These are phyloP conservation scores for Mesoligia furuncula DNA, from an alignment of 2,888 invertebrate genomes.

Conservation along the genomic window DNA sequence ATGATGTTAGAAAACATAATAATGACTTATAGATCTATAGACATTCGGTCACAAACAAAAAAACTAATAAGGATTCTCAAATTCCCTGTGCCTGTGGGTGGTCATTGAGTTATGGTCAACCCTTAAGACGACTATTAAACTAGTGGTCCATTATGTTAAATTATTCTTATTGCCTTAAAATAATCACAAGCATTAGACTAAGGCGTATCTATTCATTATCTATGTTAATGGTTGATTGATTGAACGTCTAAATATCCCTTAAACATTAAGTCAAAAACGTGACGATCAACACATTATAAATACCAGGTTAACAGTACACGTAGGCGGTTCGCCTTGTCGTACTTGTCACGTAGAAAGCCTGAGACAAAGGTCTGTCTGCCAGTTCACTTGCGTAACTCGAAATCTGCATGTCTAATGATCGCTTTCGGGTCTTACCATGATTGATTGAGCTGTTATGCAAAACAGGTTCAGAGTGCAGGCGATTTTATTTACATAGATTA, in stretches of 20 bases:
- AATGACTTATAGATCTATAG: neutral
- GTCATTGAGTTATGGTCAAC: neutral
- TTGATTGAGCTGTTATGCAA: constrained; percentile 60
- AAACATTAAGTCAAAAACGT: constrained; percentile 56
- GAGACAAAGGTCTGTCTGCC: constrained; percentile 63
- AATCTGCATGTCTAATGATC: constrained; percentile 61
- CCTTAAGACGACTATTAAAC: neutral
- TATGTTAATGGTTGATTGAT: constrained; percentile 44
- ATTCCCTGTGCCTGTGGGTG: neutral
- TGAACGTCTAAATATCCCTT: constrained; percentile 26
- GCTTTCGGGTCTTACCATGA: constrained; percentile 58
- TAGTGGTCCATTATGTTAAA: neutral
- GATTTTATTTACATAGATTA: constrained; percentile 44
- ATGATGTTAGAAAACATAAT: neutral
- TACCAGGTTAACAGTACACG: constrained; percentile 60
- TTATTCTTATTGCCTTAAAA: neutral
- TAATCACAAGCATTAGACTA: constrained; percentile 1
- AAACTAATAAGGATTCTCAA: neutral
- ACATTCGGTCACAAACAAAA: neutral
- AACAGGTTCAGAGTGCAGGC: constrained; percentile 62
- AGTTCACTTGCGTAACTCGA: constrained; percentile 62
- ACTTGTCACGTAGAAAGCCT: constrained; percentile 71
- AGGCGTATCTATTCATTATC: constrained; percentile 20
- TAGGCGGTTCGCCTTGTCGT: constrained; percentile 69
- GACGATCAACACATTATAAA: constrained; percentile 54